A percentile compares a stretch with the other conserved stretches of the same genome.
These are phyloP conservation scores for Conus ventricosus DNA, from an alignment of 1,140 invertebrate species.

Conservation along the genomic window DNA sequence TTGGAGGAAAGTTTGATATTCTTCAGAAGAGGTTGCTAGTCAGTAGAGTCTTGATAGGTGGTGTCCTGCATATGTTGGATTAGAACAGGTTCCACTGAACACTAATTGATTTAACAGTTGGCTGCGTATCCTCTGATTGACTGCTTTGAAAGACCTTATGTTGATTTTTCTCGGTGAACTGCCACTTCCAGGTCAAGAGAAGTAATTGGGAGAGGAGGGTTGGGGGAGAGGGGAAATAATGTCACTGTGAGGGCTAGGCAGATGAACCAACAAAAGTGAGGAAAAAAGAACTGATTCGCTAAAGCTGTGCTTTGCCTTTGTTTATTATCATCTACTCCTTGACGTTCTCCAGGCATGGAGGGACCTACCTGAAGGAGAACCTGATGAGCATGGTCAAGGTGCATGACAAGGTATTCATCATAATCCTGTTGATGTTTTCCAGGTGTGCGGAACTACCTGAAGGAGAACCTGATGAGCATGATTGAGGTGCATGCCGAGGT, in stretches of 20 bases:
- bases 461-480: constrained; percentile 93
- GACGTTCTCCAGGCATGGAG: constrained; percentile 79
- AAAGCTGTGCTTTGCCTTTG: not conserved
- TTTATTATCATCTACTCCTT: constrained; percentile 76
- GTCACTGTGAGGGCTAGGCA: not conserved
- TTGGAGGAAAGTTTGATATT: too few species aligned
- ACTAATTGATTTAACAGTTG: too few species aligned
- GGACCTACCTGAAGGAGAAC: constrained; percentile 94
- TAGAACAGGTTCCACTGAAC: too few species aligned
- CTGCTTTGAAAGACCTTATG: too few species aligned
- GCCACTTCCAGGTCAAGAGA: not conserved
- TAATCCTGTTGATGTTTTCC: constrained; percentile 73
- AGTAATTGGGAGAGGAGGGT: not conserved
- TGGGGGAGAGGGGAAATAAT: not conserved
- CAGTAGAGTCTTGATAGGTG: too few species aligned
- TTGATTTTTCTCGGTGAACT: too few species aligned
- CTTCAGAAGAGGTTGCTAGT: too few species aligned
- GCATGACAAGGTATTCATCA: constrained; percentile 90
- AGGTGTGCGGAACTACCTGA: constrained; percentile 91
- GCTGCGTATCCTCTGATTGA: too few species aligned
- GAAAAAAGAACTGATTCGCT: too few species aligned
- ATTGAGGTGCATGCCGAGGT: constrained; percentile 95
- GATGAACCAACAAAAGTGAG: not conserved
- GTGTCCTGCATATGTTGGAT: too few species aligned
- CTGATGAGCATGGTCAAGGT: constrained; percentile 93